Conservation (phyloP, 2,113 vertebrate genomes). For the Centropus bengalensis region DNA sequence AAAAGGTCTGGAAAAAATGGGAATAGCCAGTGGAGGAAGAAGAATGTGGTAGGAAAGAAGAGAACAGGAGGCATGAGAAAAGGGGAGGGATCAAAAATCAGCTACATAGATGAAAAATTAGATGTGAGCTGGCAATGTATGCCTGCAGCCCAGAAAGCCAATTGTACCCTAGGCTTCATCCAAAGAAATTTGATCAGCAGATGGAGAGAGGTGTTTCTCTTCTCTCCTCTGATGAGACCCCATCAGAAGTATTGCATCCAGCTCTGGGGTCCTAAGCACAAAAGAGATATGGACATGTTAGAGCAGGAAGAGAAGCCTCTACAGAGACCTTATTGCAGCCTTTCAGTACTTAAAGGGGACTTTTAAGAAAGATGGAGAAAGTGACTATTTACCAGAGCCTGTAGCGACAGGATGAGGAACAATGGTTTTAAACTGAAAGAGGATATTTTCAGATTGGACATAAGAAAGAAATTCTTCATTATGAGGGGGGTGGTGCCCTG, state of each 20-base stretch:
- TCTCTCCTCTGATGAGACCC: neutral
- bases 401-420: neutral
- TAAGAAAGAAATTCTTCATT: neutral
- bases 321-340: neutral
- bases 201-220: neutral
- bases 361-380: neutral
- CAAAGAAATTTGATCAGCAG: neutral
- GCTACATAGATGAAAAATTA: neutral
- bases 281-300: neutral
- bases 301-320: neutral
- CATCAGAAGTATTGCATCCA: neutral
- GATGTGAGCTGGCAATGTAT: accelerated
- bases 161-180: accelerated
- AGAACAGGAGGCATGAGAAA: neutral
- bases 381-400: neutral
- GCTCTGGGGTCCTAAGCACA: neutral
- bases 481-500: neutral
- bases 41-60: neutral
- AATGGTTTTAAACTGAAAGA: neutral
- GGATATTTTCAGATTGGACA: neutral
- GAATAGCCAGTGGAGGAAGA: neutral
- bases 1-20: neutral
- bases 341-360: neutral
- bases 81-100: neutral
- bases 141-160: neutral